phyloP scores from a whole-genome alignment of 92 coral and sea anemone species.

The Phenganax marumi region DNA sequence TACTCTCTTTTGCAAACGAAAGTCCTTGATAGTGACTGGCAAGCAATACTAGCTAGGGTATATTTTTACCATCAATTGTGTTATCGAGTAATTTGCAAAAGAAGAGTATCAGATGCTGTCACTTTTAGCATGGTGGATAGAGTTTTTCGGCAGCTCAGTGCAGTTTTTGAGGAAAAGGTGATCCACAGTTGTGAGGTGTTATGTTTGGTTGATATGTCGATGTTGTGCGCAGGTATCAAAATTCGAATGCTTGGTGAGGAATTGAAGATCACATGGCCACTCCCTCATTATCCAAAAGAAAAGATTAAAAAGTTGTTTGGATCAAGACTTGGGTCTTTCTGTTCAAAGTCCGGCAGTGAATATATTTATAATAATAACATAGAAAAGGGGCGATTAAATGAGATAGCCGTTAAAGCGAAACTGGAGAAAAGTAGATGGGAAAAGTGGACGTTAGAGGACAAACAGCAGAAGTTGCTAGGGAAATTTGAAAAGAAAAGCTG shows the following conservation, averaged over 20 bases:
- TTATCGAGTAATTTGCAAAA: neutral
- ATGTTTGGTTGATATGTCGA: neutral
- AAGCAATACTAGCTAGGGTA: neutral
- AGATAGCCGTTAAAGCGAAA: slow-evolving; percentile 24
- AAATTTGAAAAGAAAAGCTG: slow-evolving; percentile 1
- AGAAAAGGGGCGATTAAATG: slow-evolving; percentile 5
- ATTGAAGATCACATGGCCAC: neutral
- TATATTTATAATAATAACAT: slow-evolving; percentile 10
- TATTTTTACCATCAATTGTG: neutral
- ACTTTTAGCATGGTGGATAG: neutral
- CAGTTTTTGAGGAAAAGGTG: neutral
- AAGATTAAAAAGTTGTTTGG: slow-evolving; percentile 1
- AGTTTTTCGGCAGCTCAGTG: neutral
- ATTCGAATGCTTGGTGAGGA: neutral
- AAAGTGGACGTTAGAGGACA: neutral
- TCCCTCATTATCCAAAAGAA: neutral
- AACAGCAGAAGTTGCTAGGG: slow-evolving; percentile 15
- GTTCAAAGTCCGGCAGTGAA: slow-evolving; percentile 23
- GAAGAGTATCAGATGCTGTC: neutral
- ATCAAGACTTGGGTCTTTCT: neutral
- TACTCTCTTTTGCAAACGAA: slow-evolving; percentile 5
- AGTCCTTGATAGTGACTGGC: neutral
- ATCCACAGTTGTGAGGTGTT: neutral
- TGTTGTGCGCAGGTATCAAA: neutral
- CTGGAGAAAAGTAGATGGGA: neutral